phyloP scores from a whole-genome alignment of 1,140 invertebrate genomes.

The Babylonia areolata region DNA sequence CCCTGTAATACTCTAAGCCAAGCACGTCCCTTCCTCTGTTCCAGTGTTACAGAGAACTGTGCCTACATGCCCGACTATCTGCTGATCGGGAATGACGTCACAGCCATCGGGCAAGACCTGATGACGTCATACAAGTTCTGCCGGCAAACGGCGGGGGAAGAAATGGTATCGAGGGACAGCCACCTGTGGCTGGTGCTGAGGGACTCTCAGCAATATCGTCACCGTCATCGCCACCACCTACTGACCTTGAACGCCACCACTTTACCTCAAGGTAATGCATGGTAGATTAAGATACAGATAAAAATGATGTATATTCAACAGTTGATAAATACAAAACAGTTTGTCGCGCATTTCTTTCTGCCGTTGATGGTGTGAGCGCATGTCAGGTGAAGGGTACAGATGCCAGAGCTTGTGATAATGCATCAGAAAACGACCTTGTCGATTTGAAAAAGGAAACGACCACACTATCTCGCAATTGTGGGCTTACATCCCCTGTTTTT shows the following conservation, averaged over 20 bases:
- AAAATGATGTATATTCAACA: no score
- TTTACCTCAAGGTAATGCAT: not conserved
- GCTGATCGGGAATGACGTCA: constrained; percentile 50
- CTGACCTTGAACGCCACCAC: not conserved
- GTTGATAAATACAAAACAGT: no score
- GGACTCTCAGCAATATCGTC: not conserved
- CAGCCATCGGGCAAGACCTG: constrained; percentile 36
- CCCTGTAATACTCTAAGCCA: not conserved
- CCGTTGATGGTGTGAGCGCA: no score
- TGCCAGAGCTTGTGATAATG: no score
- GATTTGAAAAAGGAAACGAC: no score
- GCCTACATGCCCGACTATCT: constrained; percentile 34
- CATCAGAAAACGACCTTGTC: no score
- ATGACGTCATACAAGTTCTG: constrained; percentile 56
- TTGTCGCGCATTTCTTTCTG: no score
- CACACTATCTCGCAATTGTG: no score
- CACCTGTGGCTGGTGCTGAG: constrained; percentile 49
- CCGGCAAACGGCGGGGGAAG: constrained; percentile 28
- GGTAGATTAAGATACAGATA: no score
- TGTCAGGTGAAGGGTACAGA: no score
- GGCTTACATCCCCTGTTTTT: no score
- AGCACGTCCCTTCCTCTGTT: not conserved
- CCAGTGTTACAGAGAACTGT: not conserved
- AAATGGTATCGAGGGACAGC: constrained; percentile 50
- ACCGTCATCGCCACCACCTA: not conserved